Percentiles rank a stretch among this genome's conserved stretches.
Conservation (phyloP, 2,888 invertebrate species). For the Dasypogon diadema region DNA sequence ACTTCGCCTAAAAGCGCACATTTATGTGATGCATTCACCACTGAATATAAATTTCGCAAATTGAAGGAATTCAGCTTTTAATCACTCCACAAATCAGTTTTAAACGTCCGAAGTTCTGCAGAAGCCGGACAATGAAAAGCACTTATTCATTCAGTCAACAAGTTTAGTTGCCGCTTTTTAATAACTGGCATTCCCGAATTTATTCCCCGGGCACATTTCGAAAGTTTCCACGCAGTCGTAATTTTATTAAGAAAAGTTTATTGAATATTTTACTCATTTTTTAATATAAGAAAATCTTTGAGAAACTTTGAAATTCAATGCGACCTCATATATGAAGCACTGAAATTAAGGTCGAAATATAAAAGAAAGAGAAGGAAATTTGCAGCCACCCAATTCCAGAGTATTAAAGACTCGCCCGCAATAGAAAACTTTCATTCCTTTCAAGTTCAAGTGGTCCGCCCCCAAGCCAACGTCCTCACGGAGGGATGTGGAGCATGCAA, state of each 20-base stretch:
- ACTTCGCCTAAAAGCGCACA: too few species aligned
- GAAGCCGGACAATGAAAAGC: too few species aligned
- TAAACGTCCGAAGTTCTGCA: too few species aligned
- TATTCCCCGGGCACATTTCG: too few species aligned
- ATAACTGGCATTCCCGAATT: too few species aligned
- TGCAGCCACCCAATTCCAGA: constrained; percentile 29
- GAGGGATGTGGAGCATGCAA: constrained; percentile 37
- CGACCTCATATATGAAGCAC: constrained; percentile 6
- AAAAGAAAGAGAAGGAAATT: constrained; percentile 22
- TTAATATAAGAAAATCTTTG: constrained; percentile 32
- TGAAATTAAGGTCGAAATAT: constrained; percentile 26
- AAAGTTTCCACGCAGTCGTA: not conserved
- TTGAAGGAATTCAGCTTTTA: too few species aligned
- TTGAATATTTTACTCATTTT: constrained; percentile 25
- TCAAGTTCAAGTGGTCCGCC: constrained; percentile 45
- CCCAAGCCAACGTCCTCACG: not conserved
- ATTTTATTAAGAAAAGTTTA: constrained; percentile 17
- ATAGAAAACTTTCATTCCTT: constrained; percentile 45
- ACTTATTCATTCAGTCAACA: too few species aligned
- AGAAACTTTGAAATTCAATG: constrained; percentile 25
- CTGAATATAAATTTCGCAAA: too few species aligned
- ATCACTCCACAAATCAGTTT: too few species aligned
- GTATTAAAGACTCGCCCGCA: constrained; percentile 40
- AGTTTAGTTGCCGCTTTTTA: too few species aligned
- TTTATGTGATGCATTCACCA: too few species aligned